Percentiles rank a stretch among this genome's conserved stretches.
phyloP scores from a whole-genome alignment of 2,888 invertebrate species.

The Mylabris sibirica region DNA sequence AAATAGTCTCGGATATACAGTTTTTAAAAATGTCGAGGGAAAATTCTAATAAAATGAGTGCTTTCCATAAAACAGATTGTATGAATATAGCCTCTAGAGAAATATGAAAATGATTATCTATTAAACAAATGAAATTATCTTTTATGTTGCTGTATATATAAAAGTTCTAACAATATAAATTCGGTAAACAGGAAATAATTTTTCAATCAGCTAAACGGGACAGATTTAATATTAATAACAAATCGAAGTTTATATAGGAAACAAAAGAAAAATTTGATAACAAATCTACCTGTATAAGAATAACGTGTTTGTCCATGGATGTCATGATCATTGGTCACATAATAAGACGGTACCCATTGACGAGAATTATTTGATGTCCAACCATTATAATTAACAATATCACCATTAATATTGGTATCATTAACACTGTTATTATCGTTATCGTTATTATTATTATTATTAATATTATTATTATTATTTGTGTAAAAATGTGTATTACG shows the following conservation, averaged over 20 bases:
- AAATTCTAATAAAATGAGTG: constrained; percentile 30
- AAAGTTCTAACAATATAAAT: background rate
- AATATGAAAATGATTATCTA: constrained; percentile 27
- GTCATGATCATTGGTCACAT: constrained; percentile 15
- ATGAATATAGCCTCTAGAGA: constrained; percentile 19
- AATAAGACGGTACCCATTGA: constrained; percentile 34
- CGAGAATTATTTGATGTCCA: constrained; percentile 20
- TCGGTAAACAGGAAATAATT: constrained; percentile 8
- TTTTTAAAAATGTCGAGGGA: constrained; percentile 18
- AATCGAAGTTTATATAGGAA: background rate
- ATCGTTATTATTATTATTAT: constrained; percentile 22
- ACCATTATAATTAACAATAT: constrained; percentile 22
- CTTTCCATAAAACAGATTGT: constrained; percentile 31
- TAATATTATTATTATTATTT: constrained; percentile 21
- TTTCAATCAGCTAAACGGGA: background rate
- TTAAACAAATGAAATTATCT: constrained; percentile 33
- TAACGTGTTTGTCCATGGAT: constrained; percentile 4
- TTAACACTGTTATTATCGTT: constrained; percentile 20
- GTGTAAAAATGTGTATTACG: constrained; percentile 38
- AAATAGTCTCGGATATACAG: background rate
- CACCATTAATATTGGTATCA: constrained; percentile 28
- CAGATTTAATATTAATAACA: background rate
- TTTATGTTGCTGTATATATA: constrained; percentile 10
- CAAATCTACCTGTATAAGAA: constrained; percentile 24
- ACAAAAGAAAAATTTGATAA: background rate